A percentile compares a stretch with the other conserved stretches of the same genome.
Evolutionary conservation across 2,113 vertebrate genomes (phyloP).

Genomic region (Phalacrocorax pelagicus): DNA sequence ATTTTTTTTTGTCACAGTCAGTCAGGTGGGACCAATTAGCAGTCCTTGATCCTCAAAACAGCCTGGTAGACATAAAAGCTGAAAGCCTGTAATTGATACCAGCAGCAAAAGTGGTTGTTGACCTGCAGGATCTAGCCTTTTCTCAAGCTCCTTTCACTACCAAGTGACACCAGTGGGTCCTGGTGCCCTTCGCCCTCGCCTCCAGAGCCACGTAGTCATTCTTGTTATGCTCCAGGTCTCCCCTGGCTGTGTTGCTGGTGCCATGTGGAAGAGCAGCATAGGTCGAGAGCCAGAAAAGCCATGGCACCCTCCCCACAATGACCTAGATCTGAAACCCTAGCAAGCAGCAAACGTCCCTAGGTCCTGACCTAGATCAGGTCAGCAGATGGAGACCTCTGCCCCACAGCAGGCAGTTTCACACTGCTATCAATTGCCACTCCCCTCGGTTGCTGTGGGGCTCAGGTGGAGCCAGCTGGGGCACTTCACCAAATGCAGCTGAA

Average conservation of each 20-base stretch:
- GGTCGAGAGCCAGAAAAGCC: not conserved
- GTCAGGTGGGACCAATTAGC: not conserved
- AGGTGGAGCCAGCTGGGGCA: not conserved
- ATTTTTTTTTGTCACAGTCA: not conserved
- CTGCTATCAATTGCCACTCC: not conserved
- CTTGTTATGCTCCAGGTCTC: not conserved
- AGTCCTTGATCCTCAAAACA: not conserved
- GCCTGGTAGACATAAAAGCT: not conserved
- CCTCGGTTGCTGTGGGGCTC: fast-evolving
- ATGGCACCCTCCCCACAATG: not conserved
- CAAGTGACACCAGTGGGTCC: not conserved
- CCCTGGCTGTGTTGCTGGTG: fast-evolving
- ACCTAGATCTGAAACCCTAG: fast-evolving
- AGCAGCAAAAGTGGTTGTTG: not conserved
- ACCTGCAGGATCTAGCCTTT: not conserved
- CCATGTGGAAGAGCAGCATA: not conserved
- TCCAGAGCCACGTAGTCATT: not conserved
- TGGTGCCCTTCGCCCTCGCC: not conserved
- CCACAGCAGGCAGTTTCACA: not conserved
- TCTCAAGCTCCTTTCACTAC: not conserved
- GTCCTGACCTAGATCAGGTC: not conserved
- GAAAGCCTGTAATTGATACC: not conserved
- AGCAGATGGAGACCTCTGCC: not conserved
- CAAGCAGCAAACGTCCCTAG: not conserved
- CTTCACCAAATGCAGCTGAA: not conserved